These are phyloP conservation scores for Penaeus vannamei DNA, from an alignment of 1,140 invertebrate species.

Conservation along the genomic window DNA sequence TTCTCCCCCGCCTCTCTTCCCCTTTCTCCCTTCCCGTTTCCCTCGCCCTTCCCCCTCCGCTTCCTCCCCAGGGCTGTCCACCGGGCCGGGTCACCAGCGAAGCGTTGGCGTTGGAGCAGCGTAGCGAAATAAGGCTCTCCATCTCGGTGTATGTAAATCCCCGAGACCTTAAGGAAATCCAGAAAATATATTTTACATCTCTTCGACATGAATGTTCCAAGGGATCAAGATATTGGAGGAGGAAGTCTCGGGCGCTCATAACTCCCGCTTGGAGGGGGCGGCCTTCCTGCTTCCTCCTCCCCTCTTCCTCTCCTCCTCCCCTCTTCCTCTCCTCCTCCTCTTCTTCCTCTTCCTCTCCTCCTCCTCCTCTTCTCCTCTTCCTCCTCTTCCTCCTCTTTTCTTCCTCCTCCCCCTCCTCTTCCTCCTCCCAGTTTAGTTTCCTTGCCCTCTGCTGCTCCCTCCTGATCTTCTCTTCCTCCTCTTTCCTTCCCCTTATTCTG, in stretches of 20 bases:
- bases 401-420: neutral
- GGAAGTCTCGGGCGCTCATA: slow-evolving; percentile 45
- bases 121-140: too few relatives aligned
- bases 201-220: slow-evolving; percentile 47
- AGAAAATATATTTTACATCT: slow-evolving; percentile 57
- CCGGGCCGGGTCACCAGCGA: too few relatives aligned
- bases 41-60: neutral
- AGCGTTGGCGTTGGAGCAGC: too few relatives aligned
- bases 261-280: slow-evolving; percentile 28
- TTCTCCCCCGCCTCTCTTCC: neutral
- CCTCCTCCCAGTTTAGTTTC: neutral
- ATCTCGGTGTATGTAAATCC: slow-evolving; percentile 43
- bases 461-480: neutral
- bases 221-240: slow-evolving; percentile 38
- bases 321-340: neutral
- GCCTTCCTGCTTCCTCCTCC: neutral
- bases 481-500: too few relatives aligned
- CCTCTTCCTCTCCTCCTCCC: neutral
- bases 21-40: neutral
- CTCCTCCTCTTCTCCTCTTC: neutral
- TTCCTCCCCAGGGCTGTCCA: too few relatives aligned
- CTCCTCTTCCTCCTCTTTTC: neutral
- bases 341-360: neutral
- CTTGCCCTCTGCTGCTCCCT: neutral
- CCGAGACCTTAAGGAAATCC: slow-evolving; percentile 49